phyloP scores from a whole-genome alignment of 2,113 vertebrate species.

The Nymphicus hollandicus region DNA sequence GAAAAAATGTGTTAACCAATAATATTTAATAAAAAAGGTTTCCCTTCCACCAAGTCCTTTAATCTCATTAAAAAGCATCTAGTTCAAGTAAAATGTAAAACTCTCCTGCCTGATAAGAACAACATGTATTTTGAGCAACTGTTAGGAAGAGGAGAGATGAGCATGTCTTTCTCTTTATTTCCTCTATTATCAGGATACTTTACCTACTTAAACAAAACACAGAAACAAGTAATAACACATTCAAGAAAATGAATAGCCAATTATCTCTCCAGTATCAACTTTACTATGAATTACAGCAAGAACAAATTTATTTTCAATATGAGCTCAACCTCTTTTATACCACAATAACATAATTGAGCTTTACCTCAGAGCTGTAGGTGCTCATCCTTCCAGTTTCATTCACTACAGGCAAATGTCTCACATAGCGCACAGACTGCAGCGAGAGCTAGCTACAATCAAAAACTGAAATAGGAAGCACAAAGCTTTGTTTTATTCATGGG shows the following conservation, averaged over 20 bases:
- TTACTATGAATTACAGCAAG: not conserved
- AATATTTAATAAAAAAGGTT: not conserved
- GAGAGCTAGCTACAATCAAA: not conserved
- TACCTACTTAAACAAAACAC: not conserved
- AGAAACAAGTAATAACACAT: not conserved
- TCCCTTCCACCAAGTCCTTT: not conserved
- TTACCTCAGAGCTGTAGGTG: not conserved
- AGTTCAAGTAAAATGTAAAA: not conserved
- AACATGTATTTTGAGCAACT: not conserved
- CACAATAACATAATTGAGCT: not conserved
- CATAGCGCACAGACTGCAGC: not conserved
- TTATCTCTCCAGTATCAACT: not conserved
- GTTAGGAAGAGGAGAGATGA: not conserved
- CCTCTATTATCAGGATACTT: not conserved
- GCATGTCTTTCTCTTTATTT: not conserved
- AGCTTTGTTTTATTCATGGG: slow-evolving; percentile 49
- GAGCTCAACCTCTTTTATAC: not conserved
- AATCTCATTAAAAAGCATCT: not conserved
- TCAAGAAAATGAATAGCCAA: not conserved
- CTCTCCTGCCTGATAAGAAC: not conserved
- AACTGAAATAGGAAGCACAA: slow-evolving; percentile 1
- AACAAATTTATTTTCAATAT: not conserved
- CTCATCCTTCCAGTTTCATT: slow-evolving; percentile 12
- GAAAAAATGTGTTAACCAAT: not conserved
- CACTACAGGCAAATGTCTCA: not conserved